Evolutionary conservation across 1,140 invertebrate genomes (phyloP), one percentile per base, ranked within the genome.

Genomic region (Danaus melanippus): DNA sequence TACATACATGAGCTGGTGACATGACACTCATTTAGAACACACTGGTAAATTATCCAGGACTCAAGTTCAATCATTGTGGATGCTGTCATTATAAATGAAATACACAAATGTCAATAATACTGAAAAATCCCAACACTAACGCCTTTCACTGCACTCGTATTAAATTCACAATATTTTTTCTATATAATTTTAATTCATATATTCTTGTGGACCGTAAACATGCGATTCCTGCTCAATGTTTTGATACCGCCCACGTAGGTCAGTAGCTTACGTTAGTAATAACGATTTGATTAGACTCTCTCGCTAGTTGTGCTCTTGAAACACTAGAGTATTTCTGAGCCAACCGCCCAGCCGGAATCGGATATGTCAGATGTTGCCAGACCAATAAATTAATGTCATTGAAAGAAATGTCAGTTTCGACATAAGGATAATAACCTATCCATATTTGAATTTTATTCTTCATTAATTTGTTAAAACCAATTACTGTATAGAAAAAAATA

Each of bases 31-130:
- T 89, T 89, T 52, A 88, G 81, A 53, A 90, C 88, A 79, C 87
- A 90, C 64, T 90, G 89, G 71, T 90, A 90, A 69, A 90, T 90
- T 60, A 90, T 79, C 89, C 89, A 90, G 67, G 89, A 89, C 68
- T 90, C 89, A 64, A 90, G 64, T 69, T 90, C 89, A 54, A 90
- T 87, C 80, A 90, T 89, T 10, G 89, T 84, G 48, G 82, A 80
- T 11, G 79, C 85, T 58, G 89, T 87, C 89, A 90, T 90, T 70
- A 60, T 46, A 46, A 42, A 42, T 42, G 46, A 53, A 42, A 43
- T 53, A 60, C 56, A 62, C 69, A 69, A 62, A 47, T 66, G 62
- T 65, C 63, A 71, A 71, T 70, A 56, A 67, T 32, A 67, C 57
- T 21, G 58, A 69, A 68, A 62, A 64, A 50, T 42, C 21, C 21